Percentiles rank a stretch among this genome's conserved stretches.
phyloP scores from a whole-genome alignment of 2,888 invertebrate species.

The Dioctria rufipes region DNA sequence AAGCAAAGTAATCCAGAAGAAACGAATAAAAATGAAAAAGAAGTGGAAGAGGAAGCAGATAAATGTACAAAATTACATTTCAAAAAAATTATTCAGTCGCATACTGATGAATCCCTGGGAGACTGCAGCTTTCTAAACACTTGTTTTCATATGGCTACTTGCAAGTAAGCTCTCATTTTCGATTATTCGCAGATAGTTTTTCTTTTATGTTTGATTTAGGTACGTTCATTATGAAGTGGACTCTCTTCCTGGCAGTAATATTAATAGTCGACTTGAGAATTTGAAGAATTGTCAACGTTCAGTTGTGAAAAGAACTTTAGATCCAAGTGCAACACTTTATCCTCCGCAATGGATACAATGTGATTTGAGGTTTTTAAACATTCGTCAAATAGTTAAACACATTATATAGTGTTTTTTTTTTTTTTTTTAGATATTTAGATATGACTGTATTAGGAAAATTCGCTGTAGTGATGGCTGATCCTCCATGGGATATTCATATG shows the following conservation, averaged over 20 bases:
- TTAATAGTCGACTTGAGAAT: slow-evolving; percentile 62
- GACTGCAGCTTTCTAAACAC: slow-evolving; percentile 99
- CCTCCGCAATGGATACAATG: slow-evolving; percentile 98
- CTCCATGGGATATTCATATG: slow-evolving; percentile 99
- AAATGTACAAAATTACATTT: slow-evolving; percentile 94
- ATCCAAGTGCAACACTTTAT: slow-evolving; percentile 78
- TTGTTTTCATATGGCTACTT: slow-evolving; percentile 99
- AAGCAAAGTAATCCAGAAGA: slow-evolving; percentile 60
- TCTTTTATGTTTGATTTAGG: slow-evolving; percentile 70
- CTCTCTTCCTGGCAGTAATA: slow-evolving; percentile 72
- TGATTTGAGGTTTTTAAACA: slow-evolving; percentile 78
- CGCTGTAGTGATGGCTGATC: slow-evolving; percentile 98
- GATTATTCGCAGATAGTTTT: background rate
- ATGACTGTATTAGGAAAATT: slow-evolving; percentile 84
- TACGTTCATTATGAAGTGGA: slow-evolving; percentile 99
- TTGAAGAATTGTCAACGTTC: slow-evolving; percentile 52
- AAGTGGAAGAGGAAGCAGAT: slow-evolving; percentile 67
- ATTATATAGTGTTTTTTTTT: background rate
- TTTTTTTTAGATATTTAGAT: slow-evolving; percentile 64
- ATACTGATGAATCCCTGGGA: slow-evolving; percentile 95
- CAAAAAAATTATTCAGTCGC: slow-evolving; percentile 95
- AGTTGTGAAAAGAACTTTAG: slow-evolving; percentile 66
- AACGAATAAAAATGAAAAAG: slow-evolving; percentile 61
- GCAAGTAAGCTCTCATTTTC: slow-evolving; percentile 79
- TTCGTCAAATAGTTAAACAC: slow-evolving; percentile 70